Evolutionary conservation across 92 coral and sea anemone genomes (phyloP).

Genomic region (Parazoanthus darwini): DNA sequence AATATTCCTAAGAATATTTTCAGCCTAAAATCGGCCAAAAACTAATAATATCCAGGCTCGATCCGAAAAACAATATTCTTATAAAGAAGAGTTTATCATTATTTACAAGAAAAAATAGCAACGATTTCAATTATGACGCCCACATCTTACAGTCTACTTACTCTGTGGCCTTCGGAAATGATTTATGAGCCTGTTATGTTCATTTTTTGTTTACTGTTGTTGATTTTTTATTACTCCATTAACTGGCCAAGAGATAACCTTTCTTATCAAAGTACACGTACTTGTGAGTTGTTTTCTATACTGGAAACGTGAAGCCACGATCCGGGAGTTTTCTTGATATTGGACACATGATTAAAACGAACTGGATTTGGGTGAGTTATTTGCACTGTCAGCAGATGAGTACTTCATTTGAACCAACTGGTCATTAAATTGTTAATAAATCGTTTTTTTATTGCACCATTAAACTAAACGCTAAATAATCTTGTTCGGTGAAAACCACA

Average conservation of each 20-base stretch:
- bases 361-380: too few species aligned
- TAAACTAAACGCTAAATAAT: not conserved
- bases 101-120: too few species aligned
- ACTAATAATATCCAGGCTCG: too few species aligned
- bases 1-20: too few species aligned
- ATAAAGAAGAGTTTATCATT: too few species aligned
- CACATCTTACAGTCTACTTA: not conserved
- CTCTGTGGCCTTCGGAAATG: not conserved
- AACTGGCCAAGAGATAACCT: not conserved
- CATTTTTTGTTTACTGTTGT: too few species aligned
- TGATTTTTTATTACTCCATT: too few species aligned
- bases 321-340: not conserved
- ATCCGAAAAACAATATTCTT: too few species aligned
- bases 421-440: slow-evolving; percentile 17
- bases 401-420: not conserved
- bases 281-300: not conserved
- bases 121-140: not conserved
- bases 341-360: not conserved
- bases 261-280: not conserved
- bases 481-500: slow-evolving; percentile 15
- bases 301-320: too few species aligned
- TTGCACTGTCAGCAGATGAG: too few species aligned
- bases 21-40: too few species aligned
- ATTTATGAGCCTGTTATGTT: not conserved
- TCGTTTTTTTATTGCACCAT: slow-evolving; percentile 7